phyloP scores from a whole-genome alignment of 2,797 vertebrate species.

The Chromis chromis region DNA sequence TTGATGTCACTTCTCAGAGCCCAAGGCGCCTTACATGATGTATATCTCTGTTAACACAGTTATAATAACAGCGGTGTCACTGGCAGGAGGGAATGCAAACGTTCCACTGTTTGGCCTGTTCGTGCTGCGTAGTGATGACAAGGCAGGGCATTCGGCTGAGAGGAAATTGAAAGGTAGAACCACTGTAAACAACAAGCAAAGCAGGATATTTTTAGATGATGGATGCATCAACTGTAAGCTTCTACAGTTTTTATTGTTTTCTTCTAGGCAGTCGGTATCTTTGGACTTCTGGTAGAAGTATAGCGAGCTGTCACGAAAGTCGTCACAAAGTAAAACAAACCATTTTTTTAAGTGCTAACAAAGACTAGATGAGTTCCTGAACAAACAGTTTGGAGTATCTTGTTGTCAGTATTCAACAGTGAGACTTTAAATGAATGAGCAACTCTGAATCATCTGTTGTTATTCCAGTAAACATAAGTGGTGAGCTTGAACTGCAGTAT shows the following conservation, averaged over 20 bases:
- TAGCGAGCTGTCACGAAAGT: conserved; percentile 22
- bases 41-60: conserved; percentile 50
- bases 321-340: conserved; percentile 30
- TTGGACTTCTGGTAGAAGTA: conserved; percentile 8
- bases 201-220: conserved; percentile 32
- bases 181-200: conserved; percentile 25
- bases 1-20: conserved; percentile 49
- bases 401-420: conserved; percentile 15
- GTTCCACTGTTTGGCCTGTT: conserved; percentile 27
- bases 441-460: conserved; percentile 14
- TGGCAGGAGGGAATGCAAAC: conserved; percentile 43
- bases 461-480: conserved; percentile 18
- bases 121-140: conserved; percentile 12
- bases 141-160: conserved; percentile 15
- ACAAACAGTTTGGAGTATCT: conserved; percentile 18
- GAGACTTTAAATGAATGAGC: conserved; percentile 9
- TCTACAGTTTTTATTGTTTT: conserved; percentile 21
- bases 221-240: conserved; percentile 11
- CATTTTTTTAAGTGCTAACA: not conserved
- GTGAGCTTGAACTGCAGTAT: conserved; percentile 12
- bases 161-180: conserved; percentile 9
- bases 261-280: not conserved
- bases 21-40: conserved; percentile 42
- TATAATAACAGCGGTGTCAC: conserved; percentile 53
- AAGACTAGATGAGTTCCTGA: conserved; percentile 5